Conservation (phyloP, 1,140 invertebrate species). For the Drosophila kurseongensis region DNA sequence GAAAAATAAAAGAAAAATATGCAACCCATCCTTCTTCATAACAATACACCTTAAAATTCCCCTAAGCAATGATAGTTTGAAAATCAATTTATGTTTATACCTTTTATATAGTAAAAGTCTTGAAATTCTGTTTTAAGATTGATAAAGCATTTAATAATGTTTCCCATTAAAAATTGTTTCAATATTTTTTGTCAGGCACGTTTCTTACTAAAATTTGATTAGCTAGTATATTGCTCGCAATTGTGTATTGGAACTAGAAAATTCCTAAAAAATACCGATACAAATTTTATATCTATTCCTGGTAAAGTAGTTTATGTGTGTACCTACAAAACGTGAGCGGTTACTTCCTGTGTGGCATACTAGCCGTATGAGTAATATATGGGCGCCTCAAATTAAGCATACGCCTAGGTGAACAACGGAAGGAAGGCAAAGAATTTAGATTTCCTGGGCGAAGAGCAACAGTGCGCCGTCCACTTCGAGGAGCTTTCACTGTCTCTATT, state of each 20-base stretch:
- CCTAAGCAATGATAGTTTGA: no score
- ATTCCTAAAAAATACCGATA: neutral
- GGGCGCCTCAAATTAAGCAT: conserved; percentile 36
- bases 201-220: no score
- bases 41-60: no score
- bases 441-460: neutral
- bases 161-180: no score
- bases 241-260: neutral
- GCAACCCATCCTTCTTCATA: no score
- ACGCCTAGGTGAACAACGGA: conserved; percentile 29
- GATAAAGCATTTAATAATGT: no score
- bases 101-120: no score
- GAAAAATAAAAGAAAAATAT: neutral
- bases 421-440: conserved; percentile 14
- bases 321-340: conserved; percentile 4
- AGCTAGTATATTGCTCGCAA: neutral
- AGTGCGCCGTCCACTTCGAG: neutral
- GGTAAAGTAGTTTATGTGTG: conserved; percentile 1
- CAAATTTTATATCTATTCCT: neutral
- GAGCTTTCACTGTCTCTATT: conserved; percentile 27
- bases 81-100: no score
- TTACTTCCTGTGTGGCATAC: conserved; percentile 31
- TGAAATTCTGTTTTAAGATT: no score
- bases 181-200: no score
- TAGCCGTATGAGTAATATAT: conserved; percentile 53